A percentile compares a stretch with the other conserved stretches of the same genome.
Evolutionary conservation across 1,140 invertebrate genomes (phyloP).

Genomic region (Tribolium madens): DNA sequence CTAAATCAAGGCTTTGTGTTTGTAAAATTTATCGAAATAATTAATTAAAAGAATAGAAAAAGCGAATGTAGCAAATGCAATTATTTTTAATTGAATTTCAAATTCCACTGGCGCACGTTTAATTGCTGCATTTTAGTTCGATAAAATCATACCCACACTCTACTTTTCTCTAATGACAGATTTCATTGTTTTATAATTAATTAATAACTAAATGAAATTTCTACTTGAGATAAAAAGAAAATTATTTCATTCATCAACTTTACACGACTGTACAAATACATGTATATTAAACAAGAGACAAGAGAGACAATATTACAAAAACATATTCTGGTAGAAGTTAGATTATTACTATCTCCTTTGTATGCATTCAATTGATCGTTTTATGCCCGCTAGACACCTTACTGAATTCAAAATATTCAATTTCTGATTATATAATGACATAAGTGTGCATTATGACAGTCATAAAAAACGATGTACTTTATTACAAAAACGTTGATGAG

Average conservation of each 20-base stretch:
- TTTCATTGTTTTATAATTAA: not conserved
- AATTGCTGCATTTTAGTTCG: not conserved
- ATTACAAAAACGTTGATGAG: not conserved
- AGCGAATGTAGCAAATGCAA: not conserved
- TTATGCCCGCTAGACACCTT: not conserved
- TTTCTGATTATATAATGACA: not conserved
- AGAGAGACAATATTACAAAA: not conserved
- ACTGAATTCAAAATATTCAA: not conserved
- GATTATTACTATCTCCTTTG: not conserved
- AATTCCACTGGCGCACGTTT: not conserved
- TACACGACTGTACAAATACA: not conserved
- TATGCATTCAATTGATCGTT: not conserved
- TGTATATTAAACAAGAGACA: too few species aligned
- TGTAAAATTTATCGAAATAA: not conserved
- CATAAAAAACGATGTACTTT: constrained; percentile 17
- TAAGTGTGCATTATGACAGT: constrained; percentile 2
- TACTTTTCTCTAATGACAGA: not conserved
- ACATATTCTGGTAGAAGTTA: not conserved
- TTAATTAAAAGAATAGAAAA: not conserved
- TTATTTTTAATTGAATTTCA: not conserved
- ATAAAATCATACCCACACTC: not conserved
- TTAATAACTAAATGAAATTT: not conserved
- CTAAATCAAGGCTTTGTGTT: not conserved
- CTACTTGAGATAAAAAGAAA: not conserved
- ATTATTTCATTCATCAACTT: not conserved